These are phyloP conservation scores for Platerodrilus igneus DNA, from an alignment of 2,888 invertebrate genomes.

Conservation along the genomic window DNA sequence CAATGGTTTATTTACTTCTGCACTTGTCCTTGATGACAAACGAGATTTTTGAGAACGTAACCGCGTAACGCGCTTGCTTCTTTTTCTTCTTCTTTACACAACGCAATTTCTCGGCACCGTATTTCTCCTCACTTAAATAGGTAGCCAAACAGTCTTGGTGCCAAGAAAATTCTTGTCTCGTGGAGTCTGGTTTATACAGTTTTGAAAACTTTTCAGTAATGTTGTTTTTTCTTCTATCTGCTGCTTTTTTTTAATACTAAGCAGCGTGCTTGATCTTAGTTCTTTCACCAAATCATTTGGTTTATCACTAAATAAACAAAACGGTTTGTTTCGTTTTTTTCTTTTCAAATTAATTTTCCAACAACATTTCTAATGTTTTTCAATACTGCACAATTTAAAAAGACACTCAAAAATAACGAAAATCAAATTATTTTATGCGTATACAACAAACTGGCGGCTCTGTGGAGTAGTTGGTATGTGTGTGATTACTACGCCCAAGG, in stretches of 20 bases:
- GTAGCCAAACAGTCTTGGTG: slow-evolving; percentile 20
- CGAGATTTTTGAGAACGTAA: slow-evolving; percentile 12
- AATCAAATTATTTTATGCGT: no score
- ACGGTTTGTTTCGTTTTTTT: slow-evolving; percentile 15
- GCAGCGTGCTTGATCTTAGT: slow-evolving; percentile 15
- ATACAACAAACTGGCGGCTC: no score
- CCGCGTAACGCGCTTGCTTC: slow-evolving; percentile 10
- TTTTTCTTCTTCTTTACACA: slow-evolving; percentile 16
- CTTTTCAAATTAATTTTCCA: slow-evolving; percentile 19
- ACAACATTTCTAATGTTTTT: slow-evolving; percentile 17
- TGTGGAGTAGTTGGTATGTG: no score
- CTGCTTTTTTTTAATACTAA: slow-evolving; percentile 21
- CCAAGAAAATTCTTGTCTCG: slow-evolving; percentile 20
- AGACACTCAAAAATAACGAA: no score
- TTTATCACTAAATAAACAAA: slow-evolving; percentile 20
- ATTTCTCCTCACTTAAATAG: slow-evolving; percentile 19
- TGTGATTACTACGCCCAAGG: no score
- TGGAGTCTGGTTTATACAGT: slow-evolving; percentile 22
- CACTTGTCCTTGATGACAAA: slow-evolving; percentile 21
- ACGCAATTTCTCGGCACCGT: slow-evolving; percentile 20
- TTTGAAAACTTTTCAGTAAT: slow-evolving; percentile 20
- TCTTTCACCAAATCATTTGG: slow-evolving; percentile 22
- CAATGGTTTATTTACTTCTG: slow-evolving; percentile 14
- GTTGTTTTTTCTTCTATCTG: slow-evolving; percentile 11
- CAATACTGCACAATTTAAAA: no score